Base-by-base conservation (phyloP, 2,113 vertebrate species). In the Pseudois nayaur region DNA sequence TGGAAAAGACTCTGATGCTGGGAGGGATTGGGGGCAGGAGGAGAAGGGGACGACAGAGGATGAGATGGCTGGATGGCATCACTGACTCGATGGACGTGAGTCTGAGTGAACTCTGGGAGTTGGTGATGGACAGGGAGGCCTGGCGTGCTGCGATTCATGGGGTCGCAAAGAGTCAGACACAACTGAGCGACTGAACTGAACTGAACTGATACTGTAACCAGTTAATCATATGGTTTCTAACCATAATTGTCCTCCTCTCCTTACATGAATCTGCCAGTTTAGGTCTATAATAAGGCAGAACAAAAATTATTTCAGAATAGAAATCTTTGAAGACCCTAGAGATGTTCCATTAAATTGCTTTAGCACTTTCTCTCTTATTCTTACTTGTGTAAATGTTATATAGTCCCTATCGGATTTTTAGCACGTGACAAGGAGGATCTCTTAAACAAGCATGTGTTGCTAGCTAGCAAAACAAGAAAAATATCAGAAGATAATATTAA, bases 331-430 rank as follows among this genome's bases (percentile, higher is more conserved):
- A 96, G 45, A 79, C 9, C 8, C 31, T 64, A 76, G 8, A 67
- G 17, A 52, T 90, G 52, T 84, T 84, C 9, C 40, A 52, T 40
- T 64, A 54, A 79, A 27, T 94, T 89, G 87, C 67, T 94, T 87
- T 84, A 92, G 74, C 31, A 95, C 84, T 83, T 89, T 89, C 13
- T 87, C n/a, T 91, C 95, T 82, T 86, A 48, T 50, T 94, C 17
- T 94, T 88, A 83, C 16, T 87, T 95, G 48, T 52, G 2, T 59
- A 91, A 90, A 76, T 76, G 82, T 40, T 81, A 84, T 67, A 21
- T 31, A 36, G 52, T 96, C 50, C 15, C 79, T 55, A 27, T 29
- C 50, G 87, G 33, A 84, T 62, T 83, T 94, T 82, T 81, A 87
- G 60, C 55, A 93, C 6, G 21, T 74, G 40, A 78, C 33, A 25